A percentile compares a stretch with the other conserved stretches of the same genome.
Conservation (phyloP, 2,797 vertebrate species). For the Lutjanus argentimaculatus region DNA sequence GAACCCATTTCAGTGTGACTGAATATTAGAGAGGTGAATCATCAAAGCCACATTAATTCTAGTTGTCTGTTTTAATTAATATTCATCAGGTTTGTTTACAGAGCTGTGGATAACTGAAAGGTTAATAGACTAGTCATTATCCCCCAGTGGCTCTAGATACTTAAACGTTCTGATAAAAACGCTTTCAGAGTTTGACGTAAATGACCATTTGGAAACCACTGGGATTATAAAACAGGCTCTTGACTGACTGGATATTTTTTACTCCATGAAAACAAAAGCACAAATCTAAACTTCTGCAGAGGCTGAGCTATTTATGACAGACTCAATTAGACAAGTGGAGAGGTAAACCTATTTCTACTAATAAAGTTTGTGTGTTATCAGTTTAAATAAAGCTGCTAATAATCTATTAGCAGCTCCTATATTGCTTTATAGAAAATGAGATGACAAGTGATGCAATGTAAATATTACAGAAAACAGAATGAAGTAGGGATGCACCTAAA, state of each 20-base stretch:
- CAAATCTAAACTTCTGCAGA: no score
- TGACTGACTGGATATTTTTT: neutral
- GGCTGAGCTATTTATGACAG: no score
- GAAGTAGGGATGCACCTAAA: no score
- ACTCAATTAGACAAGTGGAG: no score
- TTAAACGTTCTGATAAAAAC: neutral
- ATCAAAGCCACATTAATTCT: constrained; percentile 24
- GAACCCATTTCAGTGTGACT: neutral
- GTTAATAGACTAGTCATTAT: constrained; percentile 38
- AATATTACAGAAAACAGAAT: no score
- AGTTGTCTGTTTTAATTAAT: constrained; percentile 30
- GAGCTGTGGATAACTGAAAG: constrained; percentile 17
- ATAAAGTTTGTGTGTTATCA: no score
- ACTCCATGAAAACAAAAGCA: neutral
- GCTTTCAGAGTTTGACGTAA: constrained; percentile 11
- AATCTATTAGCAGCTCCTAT: no score
- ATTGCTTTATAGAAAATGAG: no score
- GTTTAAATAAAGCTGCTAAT: no score
- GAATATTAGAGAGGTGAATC: constrained; percentile 8
- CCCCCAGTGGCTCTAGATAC: neutral
- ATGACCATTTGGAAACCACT: constrained; percentile 14
- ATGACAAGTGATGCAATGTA: no score
- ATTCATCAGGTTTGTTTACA: constrained; percentile 22
- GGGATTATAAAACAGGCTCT: constrained; percentile 4
- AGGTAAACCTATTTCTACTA: no score